These are phyloP conservation scores for Drosophila bocki DNA, from an alignment of 1,140 invertebrate genomes.

Conservation along the genomic window DNA sequence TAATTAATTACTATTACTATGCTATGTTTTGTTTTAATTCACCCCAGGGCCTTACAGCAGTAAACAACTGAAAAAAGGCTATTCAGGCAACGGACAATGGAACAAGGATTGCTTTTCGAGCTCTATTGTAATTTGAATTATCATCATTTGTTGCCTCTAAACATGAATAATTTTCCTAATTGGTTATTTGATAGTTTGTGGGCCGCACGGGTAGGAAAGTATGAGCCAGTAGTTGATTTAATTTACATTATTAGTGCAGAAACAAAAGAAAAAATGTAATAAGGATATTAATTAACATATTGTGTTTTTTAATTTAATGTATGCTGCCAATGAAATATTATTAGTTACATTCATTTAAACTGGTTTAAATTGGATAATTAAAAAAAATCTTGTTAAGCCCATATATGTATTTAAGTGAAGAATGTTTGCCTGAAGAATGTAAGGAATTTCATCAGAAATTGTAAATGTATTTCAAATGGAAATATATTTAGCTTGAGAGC, in stretches of 20 bases:
- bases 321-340: not conserved
- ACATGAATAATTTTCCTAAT: conserved; percentile 3
- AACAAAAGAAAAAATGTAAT: not conserved
- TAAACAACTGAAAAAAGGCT: not conserved
- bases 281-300: not conserved
- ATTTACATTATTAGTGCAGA: not conserved
- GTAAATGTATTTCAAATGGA: not conserved
- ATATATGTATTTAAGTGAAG: not conserved
- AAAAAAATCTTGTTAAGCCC: not conserved
- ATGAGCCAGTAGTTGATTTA: not conserved
- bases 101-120: not conserved
- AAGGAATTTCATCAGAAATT: not conserved
- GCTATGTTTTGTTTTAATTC: conserved; percentile 10
- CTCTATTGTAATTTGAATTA: not conserved
- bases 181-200: conserved; percentile 3
- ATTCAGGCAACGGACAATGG: not conserved
- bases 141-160: not conserved
- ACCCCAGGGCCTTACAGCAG: not conserved
- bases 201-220: not conserved
- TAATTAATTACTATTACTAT: conserved; percentile 17
- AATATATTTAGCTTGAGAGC: not conserved
- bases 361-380: not conserved
- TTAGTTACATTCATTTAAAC: not conserved
- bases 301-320: not conserved
- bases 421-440: not conserved